Percentiles rank a stretch among this genome's conserved stretches.
phyloP scores from a whole-genome alignment of 2,888 invertebrate genomes.

The Isoperla grammatica region DNA sequence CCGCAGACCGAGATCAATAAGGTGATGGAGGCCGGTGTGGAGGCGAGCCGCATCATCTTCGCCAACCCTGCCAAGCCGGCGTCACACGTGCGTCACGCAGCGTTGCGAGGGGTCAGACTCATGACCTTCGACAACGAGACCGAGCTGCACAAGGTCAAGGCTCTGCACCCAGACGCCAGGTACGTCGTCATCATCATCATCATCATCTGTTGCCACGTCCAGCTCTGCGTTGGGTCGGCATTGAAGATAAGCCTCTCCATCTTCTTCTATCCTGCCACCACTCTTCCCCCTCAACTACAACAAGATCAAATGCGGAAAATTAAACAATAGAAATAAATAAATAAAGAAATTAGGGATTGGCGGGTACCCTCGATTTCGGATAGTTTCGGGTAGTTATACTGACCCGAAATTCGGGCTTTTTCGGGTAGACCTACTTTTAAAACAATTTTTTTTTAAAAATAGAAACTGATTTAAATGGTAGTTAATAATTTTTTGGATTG shows the following conservation, averaged over 20 bases:
- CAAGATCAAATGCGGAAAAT: background rate
- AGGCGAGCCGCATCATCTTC: conserved; percentile 80
- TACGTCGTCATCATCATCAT: no score
- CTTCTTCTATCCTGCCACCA: no score
- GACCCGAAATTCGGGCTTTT: no score
- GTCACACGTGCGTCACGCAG: conserved; percentile 82
- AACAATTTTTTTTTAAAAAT: no score
- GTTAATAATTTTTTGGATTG: no score
- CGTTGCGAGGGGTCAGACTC: conserved; percentile 63
- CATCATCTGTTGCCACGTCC: no score
- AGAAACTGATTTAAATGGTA: no score
- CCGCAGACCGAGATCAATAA: conserved; percentile 73
- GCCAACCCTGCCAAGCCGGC: conserved; percentile 94
- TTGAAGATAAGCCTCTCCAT: no score
- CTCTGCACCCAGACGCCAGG: conserved; percentile 75
- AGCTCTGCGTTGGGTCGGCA: no score
- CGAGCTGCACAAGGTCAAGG: conserved; percentile 85
- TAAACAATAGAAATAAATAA: no score
- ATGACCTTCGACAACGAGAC: conserved; percentile 95
- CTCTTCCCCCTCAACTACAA: background rate
- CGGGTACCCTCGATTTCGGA: background rate
- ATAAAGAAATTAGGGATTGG: background rate
- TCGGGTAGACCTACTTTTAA: no score
- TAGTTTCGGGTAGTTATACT: no score
- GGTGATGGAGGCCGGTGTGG: conserved; percentile 68